Conservation (phyloP, 2,888 invertebrate genomes). For the Apodemia mormo region DNA sequence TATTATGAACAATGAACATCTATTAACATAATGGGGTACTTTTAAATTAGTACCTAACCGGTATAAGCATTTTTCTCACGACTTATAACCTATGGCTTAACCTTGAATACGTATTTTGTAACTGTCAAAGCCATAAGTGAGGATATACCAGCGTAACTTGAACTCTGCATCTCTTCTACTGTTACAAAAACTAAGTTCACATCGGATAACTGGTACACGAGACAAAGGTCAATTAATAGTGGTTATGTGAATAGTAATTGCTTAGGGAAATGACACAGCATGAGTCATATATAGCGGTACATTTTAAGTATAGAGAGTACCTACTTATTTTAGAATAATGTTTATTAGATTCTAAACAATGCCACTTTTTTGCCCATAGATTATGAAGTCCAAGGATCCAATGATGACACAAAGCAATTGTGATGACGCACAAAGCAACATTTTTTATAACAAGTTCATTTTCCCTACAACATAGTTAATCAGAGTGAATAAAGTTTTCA, state of each 20-base stretch:
- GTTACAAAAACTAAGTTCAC: slow-evolving; percentile 23
- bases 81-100: slow-evolving; percentile 65
- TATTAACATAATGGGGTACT: too few relatives aligned
- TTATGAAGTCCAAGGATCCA: too few relatives aligned
- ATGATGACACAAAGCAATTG: too few relatives aligned
- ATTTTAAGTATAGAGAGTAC: neutral
- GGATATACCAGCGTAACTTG: slow-evolving; percentile 45
- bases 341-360: too few relatives aligned
- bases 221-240: slow-evolving; percentile 43
- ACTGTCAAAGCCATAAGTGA: slow-evolving; percentile 62
- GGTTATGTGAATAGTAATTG: slow-evolving; percentile 58
- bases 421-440: too few relatives aligned
- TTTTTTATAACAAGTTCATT: too few relatives aligned
- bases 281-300: slow-evolving; percentile 66
- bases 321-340: neutral
- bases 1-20: too few relatives aligned
- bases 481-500: too few relatives aligned
- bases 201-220: slow-evolving; percentile 29
- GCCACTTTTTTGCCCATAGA: too few relatives aligned
- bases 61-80: slow-evolving; percentile 58
- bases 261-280: slow-evolving; percentile 56
- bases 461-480: too few relatives aligned
- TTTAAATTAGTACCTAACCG: slow-evolving; percentile 12
- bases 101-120: slow-evolving; percentile 59
- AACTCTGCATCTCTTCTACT: slow-evolving; percentile 35